Conservation (phyloP, 2,888 invertebrate genomes). For the Drosophila mayaguana region DNA sequence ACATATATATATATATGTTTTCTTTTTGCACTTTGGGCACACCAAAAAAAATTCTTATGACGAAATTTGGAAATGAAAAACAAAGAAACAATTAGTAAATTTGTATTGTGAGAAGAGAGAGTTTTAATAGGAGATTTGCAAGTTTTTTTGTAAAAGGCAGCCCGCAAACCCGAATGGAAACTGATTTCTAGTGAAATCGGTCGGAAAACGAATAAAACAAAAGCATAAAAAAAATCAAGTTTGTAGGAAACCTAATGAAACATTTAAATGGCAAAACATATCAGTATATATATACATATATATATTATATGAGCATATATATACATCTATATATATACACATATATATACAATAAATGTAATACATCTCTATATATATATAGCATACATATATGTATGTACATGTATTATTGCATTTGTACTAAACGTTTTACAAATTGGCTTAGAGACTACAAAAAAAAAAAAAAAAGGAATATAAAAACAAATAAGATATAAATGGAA, state of each 20-base stretch:
- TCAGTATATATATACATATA: slow-evolving; percentile 66
- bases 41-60: slow-evolving; percentile 67
- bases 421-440: slow-evolving; percentile 81
- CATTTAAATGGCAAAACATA: slow-evolving; percentile 79
- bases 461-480: neutral
- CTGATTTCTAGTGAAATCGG: slow-evolving; percentile 30
- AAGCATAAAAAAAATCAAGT: slow-evolving; percentile 17
- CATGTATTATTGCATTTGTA: slow-evolving; percentile 78
- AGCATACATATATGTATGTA: slow-evolving; percentile 61
- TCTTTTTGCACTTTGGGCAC: slow-evolving; percentile 51
- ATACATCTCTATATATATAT: slow-evolving; percentile 63
- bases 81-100: slow-evolving; percentile 15
- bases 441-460: slow-evolving; percentile 55
- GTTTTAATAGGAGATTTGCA: slow-evolving; percentile 53
- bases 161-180: slow-evolving; percentile 7
- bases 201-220: neutral
- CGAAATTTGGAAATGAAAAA: slow-evolving; percentile 44
- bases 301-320: slow-evolving; percentile 19
- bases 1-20: slow-evolving; percentile 17
- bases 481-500: slow-evolving; percentile 31
- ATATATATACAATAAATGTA: slow-evolving; percentile 58
- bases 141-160: slow-evolving; percentile 45
- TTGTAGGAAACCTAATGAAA: slow-evolving; percentile 49
- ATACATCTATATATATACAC: slow-evolving; percentile 46
- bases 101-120: slow-evolving; percentile 61